Evolutionary conservation across 2,113 vertebrate genomes (phyloP).

Genomic region (Cynopterus brachyotis): DNA sequence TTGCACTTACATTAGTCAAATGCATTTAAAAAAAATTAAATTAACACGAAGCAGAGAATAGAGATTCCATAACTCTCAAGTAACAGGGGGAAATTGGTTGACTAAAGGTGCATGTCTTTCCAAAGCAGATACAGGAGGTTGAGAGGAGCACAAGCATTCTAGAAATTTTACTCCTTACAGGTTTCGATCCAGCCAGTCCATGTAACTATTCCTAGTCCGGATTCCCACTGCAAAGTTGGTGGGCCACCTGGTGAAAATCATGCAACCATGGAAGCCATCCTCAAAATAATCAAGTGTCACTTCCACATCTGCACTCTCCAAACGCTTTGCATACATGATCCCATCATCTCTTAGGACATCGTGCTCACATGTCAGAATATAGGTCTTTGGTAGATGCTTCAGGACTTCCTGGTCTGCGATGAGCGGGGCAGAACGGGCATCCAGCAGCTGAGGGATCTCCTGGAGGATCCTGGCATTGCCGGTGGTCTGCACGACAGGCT

Average conservation of each 20-base stretch:
- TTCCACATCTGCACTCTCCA: conserved; percentile 89
- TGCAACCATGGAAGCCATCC: conserved; percentile 96
- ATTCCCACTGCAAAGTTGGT: conserved; percentile 88
- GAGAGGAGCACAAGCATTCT: not conserved
- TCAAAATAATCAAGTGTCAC: conserved; percentile 93
- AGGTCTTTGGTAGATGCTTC: conserved; percentile 88
- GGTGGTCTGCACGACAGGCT: conserved; percentile 81
- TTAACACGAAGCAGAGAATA: not conserved
- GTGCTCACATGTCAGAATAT: conserved; percentile 95
- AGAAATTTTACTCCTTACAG: conserved; percentile 78
- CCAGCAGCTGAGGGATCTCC: conserved; percentile 88
- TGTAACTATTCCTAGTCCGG: conserved; percentile 89
- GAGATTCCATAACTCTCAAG: not conserved
- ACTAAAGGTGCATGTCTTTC: conserved; percentile 56
- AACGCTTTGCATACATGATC: conserved; percentile 91
- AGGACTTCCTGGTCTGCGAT: conserved; percentile 88
- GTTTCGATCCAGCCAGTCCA: conserved; percentile 93
- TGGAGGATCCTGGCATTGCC: conserved; percentile 84
- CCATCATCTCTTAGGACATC: conserved; percentile 96
- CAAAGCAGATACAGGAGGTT: not conserved
- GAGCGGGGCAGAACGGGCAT: conserved; percentile 89
- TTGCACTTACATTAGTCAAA: conserved; percentile 4
- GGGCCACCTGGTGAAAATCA: conserved; percentile 92
- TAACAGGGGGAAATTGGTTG: not conserved
- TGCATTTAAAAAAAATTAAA: not conserved